Conservation (phyloP, 2,888 invertebrate species). For the Eupithecia subfuscata region DNA sequence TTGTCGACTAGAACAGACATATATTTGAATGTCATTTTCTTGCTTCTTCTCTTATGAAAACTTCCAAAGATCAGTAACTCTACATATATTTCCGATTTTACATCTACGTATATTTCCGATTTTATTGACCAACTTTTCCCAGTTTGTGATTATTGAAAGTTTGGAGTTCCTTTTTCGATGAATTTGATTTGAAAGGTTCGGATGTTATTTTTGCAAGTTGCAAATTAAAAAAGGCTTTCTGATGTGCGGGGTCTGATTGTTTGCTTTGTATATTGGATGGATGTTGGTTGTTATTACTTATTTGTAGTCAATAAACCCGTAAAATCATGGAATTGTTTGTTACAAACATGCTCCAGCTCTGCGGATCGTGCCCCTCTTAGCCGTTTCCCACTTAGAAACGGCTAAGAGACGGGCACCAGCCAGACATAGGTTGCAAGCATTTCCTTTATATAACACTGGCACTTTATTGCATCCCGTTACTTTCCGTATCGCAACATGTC, state of each 20-base stretch:
- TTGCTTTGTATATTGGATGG: neutral
- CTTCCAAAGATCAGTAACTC: neutral
- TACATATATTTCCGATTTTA: slow-evolving; percentile 48
- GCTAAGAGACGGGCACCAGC: too few relatives aligned
- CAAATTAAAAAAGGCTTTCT: slow-evolving; percentile 1
- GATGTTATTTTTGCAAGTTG: slow-evolving; percentile 23
- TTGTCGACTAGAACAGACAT: neutral
- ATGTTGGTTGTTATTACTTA: neutral
- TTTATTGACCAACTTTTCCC: slow-evolving; percentile 60
- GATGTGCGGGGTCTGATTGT: neutral
- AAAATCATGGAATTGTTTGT: too few relatives aligned
- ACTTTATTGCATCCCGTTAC: too few relatives aligned
- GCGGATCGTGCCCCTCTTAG: too few relatives aligned
- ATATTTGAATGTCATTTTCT: neutral
- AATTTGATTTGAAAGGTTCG: too few relatives aligned
- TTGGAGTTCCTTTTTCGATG: slow-evolving; percentile 56
- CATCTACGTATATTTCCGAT: slow-evolving; percentile 36
- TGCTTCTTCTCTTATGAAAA: neutral
- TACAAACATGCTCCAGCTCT: too few relatives aligned
- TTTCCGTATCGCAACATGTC: too few relatives aligned
- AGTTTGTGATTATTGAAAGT: slow-evolving; percentile 61
- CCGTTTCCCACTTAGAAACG: too few relatives aligned
- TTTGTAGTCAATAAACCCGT: too few relatives aligned
- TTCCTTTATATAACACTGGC: too few relatives aligned
- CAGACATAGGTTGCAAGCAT: too few relatives aligned